These are phyloP conservation scores for Drosophila kohkoa DNA, from an alignment of 1,140 invertebrate genomes.

Conservation along the genomic window DNA sequence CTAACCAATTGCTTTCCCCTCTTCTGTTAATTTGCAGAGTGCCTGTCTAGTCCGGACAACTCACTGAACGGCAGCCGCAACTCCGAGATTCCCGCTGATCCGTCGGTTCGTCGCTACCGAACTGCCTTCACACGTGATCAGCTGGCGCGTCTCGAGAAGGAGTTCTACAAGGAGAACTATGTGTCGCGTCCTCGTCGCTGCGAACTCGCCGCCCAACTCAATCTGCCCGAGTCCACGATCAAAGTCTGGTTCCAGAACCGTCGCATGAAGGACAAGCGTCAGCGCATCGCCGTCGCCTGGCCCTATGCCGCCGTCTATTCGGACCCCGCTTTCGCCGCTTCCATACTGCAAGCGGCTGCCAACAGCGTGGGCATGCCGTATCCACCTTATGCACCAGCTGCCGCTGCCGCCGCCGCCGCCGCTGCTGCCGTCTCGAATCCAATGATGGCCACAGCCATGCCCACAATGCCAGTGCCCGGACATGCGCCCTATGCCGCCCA, in stretches of 20 bases:
- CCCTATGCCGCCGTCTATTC: slow-evolving; percentile 96
- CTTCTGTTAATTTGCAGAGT: slow-evolving; percentile 77
- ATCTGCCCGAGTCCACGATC: slow-evolving; percentile 98
- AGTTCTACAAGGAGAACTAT: slow-evolving; percentile 99
- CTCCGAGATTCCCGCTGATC: slow-evolving; percentile 85
- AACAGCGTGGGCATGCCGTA: slow-evolving; percentile 87
- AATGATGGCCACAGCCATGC: slow-evolving; percentile 85
- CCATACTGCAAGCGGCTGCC: slow-evolving; percentile 95
- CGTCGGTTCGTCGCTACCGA: slow-evolving; percentile 94
- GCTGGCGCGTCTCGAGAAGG: slow-evolving; percentile 96
- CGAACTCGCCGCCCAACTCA: slow-evolving; percentile 97
- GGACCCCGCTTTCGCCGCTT: slow-evolving; percentile 95
- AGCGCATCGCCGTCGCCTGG: slow-evolving; percentile 96
- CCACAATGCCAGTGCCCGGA: slow-evolving; percentile 85
- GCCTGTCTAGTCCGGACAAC: slow-evolving; percentile 84
- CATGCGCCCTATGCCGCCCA: slow-evolving; percentile 84
- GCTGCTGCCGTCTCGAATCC: slow-evolving; percentile 74
- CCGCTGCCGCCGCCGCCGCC: slow-evolving; percentile 54
- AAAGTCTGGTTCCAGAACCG: slow-evolving; percentile 99
- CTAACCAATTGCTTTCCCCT: slow-evolving; percentile 23
- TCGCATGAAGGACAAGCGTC: slow-evolving; percentile 99
- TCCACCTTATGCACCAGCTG: slow-evolving; percentile 85
- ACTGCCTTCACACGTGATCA: slow-evolving; percentile 99
- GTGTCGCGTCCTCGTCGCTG: slow-evolving; percentile 97
- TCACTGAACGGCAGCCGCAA: slow-evolving; percentile 76